Evolutionary conservation across 2,888 invertebrate genomes (phyloP), one percentile per base, ranked within the genome.

Genomic region (Thumatha senex): DNA sequence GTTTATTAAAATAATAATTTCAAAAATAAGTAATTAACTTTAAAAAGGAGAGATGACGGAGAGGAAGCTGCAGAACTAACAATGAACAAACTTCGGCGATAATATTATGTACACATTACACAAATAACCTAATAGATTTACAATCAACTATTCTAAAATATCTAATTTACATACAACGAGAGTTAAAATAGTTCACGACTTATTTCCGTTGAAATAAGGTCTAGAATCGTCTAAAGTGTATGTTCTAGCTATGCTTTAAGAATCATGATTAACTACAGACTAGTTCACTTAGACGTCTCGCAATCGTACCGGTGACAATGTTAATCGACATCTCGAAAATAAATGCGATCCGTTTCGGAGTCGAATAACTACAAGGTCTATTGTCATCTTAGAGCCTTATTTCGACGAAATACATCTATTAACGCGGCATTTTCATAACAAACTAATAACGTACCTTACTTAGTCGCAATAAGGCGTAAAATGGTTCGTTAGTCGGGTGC

Each of bases 401-500:
- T 40, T 33, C 30, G 5, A 36, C 31, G 12, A 5, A 38, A 45
- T 15, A 38, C 29, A 15, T 45, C 30, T 44, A 44, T 3, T 12
- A 24, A 24, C 43, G 43, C 24, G 12, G 12, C 2, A 18, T 34
- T 11, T 24, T 24, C 3, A 24, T 10, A 24, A 35, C 12, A 24
- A 34, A 11, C 24, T 24, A 24, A 1, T 18, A n/a, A 31, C 24
- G 24, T 44, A 34, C 34, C 34, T 40, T 35, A 43, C 14, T 48
- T 10, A 18, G 24, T 43, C 5, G 34, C 40, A 33, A 57, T 55
- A 67, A 56, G 43, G 50, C 40, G 56, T 48, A 54, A 14, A 41
- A 51, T 65, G 24, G 56, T 55, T 58, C 58, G 14, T 92, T 93
- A 95, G 74, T 95, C 95, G 10, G 94, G 94, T 40, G 94, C 94